Evolutionary conservation across 2,888 invertebrate species (phyloP).

Genomic region (Eupithecia abbreviata): DNA sequence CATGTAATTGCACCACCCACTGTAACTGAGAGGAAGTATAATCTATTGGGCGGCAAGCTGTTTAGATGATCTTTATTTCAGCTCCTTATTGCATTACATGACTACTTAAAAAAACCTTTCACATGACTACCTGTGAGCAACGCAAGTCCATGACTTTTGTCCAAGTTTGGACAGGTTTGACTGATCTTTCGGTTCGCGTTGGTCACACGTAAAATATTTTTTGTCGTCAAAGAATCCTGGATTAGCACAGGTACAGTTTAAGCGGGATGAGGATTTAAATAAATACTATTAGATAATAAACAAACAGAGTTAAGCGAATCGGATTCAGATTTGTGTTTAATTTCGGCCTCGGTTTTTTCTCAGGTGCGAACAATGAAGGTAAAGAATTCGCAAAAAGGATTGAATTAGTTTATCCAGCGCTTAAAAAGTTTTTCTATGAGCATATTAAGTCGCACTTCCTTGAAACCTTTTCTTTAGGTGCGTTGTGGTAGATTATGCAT

Average conservation of each 20-base stretch:
- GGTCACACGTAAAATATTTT: conserved; percentile 74
- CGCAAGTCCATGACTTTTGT: conserved; percentile 52
- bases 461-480: conserved; percentile 57
- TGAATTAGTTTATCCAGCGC: conserved; percentile 68
- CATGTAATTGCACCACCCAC: conserved; percentile 75
- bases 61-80: conserved; percentile 40
- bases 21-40: conserved; percentile 58
- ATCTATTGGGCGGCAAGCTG: conserved; percentile 45
- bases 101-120: conserved; percentile 29
- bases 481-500: conserved; percentile 46
- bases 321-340: conserved; percentile 50
- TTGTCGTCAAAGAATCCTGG: conserved; percentile 46
- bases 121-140: conserved; percentile 44
- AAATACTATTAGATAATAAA: conserved; percentile 80
- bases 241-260: conserved; percentile 77
- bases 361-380: conserved; percentile 61
- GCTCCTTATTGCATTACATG: conserved; percentile 43
- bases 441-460: conserved; percentile 64
- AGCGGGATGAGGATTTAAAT: conserved; percentile 75
- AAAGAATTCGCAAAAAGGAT: conserved; percentile 74
- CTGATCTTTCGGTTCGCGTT: conserved; percentile 65
- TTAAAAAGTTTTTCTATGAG: conserved; percentile 71
- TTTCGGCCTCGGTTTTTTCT: conserved; percentile 56
- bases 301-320: conserved; percentile 70
- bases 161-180: conserved; percentile 31